phyloP scores from a whole-genome alignment of 2,888 invertebrate genomes.

The Phyllotreta cruciferae region DNA sequence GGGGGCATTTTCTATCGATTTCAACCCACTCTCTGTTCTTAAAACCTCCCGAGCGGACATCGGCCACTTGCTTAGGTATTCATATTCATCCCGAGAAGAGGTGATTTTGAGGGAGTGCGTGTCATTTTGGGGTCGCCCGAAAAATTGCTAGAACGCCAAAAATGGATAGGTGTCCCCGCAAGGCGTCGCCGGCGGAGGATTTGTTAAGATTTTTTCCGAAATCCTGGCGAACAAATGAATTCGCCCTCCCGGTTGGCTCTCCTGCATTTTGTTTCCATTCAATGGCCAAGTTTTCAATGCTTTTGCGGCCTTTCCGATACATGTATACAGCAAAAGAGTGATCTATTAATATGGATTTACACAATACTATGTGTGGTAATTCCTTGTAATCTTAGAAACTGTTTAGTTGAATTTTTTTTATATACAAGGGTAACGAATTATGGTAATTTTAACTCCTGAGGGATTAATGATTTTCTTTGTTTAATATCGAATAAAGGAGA shows the following conservation, averaged over 20 bases:
- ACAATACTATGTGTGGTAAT: no score
- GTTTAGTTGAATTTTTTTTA: no score
- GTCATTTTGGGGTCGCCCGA: conserved; percentile 37
- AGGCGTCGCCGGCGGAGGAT: conserved; percentile 25
- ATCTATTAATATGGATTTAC: no score
- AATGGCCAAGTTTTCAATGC: background rate
- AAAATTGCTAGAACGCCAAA: conserved; percentile 36
- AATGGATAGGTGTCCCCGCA: conserved; percentile 27
- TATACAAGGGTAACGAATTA: no score
- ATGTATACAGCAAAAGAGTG: no score
- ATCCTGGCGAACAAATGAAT: conserved; percentile 25
- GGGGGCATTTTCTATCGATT: conserved; percentile 55
- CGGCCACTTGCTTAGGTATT: conserved; percentile 60
- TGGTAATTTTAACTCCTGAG: no score
- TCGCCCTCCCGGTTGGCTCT: background rate
- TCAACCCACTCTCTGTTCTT: conserved; percentile 53
- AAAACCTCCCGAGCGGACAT: conserved; percentile 52
- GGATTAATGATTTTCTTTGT: no score
- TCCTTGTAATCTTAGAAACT: no score
- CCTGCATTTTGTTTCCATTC: background rate
- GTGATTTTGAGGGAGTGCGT: conserved; percentile 39
- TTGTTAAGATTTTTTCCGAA: conserved; percentile 24
- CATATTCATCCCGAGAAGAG: conserved; percentile 51
- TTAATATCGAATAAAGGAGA: no score
- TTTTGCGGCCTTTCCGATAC: background rate